Conservation (phyloP, 1,140 invertebrate species). For the Oncopodura yosiiana region DNA sequence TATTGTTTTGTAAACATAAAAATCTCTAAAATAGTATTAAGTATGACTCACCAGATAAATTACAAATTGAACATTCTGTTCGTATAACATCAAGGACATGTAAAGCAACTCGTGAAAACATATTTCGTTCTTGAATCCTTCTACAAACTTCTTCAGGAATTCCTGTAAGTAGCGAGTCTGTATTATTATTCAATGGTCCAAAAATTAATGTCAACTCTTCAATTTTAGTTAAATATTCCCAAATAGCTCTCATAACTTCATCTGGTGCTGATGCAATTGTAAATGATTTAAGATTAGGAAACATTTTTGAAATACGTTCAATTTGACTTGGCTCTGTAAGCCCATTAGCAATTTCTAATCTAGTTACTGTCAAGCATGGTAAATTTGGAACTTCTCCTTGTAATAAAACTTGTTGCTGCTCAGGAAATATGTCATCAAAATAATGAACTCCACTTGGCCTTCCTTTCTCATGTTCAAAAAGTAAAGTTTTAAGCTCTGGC, state of each 20-base stretch:
- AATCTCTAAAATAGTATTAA: not conserved
- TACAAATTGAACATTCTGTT: slow-evolving; percentile 14
- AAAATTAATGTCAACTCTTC: slow-evolving; percentile 1
- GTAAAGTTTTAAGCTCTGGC: slow-evolving; percentile 1
- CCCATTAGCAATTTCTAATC: slow-evolving; percentile 14
- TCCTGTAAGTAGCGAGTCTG: slow-evolving; percentile 18
- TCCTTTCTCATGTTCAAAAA: slow-evolving; percentile 17
- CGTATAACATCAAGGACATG: slow-evolving; percentile 16
- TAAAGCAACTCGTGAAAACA: slow-evolving; percentile 12
- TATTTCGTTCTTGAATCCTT: slow-evolving; percentile 21
- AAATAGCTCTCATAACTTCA: slow-evolving; percentile 16
- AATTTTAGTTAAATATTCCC: slow-evolving; percentile 6
- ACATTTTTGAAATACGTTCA: slow-evolving; percentile 10
- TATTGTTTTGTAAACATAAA: not conserved
- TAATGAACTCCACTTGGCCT: slow-evolving; percentile 17
- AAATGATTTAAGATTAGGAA: slow-evolving; percentile 8
- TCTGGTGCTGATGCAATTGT: slow-evolving; percentile 7
- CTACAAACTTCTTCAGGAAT: slow-evolving; percentile 22
- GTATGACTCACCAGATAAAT: slow-evolving; percentile 7
- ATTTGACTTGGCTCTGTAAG: slow-evolving; percentile 6
- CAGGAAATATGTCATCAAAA: slow-evolving; percentile 12
- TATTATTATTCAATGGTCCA: slow-evolving; percentile 5
- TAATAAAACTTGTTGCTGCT: too few relatives aligned
- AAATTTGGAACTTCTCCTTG: too few relatives aligned
- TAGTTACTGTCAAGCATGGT: not conserved